Conservation (phyloP, 2,888 invertebrate species). For the Agrochola lota region DNA sequence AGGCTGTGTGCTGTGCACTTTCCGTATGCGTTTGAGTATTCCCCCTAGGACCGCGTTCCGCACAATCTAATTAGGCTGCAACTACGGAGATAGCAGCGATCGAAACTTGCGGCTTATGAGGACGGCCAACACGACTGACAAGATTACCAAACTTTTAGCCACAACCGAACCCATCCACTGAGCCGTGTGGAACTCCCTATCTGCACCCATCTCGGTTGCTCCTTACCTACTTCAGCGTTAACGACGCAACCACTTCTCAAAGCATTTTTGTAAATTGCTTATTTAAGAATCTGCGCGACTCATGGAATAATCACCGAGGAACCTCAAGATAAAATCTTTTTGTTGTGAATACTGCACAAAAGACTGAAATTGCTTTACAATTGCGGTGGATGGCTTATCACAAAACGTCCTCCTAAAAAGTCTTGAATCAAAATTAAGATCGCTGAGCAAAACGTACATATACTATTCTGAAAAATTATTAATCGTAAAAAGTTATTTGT, state of each 20-base stretch:
- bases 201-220: conserved; percentile 53
- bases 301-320: conserved; percentile 75
- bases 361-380: conserved; percentile 75
- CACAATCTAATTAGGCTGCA: conserved; percentile 83
- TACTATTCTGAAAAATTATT: conserved; percentile 59
- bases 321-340: conserved; percentile 78
- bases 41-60: conserved; percentile 71
- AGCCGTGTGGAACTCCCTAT: conserved; percentile 57
- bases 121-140: conserved; percentile 77
- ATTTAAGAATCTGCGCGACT: conserved; percentile 72
- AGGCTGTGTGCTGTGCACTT: conserved; percentile 68
- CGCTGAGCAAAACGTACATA: conserved; percentile 55
- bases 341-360: conserved; percentile 77
- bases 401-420: conserved; percentile 69
- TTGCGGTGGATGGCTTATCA: conserved; percentile 73
- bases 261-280: conserved; percentile 73
- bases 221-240: conserved; percentile 52
- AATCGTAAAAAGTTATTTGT: conserved; percentile 54
- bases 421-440: conserved; percentile 69
- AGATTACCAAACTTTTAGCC: conserved; percentile 81
- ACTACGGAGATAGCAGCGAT: conserved; percentile 79
- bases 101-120: conserved; percentile 80
- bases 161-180: conserved; percentile 58
- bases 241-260: conserved; percentile 58
- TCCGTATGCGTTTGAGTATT: conserved; percentile 65